phyloP scores from a whole-genome alignment of 1,140 invertebrate species.

The Drosophila lacertosa region DNA sequence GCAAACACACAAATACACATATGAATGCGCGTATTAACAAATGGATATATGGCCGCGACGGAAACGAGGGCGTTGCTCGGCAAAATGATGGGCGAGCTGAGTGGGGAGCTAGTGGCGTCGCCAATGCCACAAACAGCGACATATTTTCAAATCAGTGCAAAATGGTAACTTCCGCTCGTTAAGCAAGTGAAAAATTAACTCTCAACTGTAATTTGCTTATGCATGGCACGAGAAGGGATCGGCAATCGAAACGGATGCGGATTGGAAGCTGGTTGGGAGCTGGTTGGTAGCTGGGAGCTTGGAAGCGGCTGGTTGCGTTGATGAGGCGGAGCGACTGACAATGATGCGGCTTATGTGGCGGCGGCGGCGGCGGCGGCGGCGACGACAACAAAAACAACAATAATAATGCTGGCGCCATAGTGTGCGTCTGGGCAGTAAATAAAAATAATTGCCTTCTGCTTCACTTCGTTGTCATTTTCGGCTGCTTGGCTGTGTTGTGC shows the following conservation, averaged over 20 bases:
- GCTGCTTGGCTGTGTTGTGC: conserved; percentile 27
- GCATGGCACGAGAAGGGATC: conserved; percentile 46
- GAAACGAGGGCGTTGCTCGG: conserved; percentile 20
- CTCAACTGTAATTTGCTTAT: conserved; percentile 79
- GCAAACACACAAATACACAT: conserved; percentile 61
- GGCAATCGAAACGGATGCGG: conserved; percentile 9
- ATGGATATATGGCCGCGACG: conserved; percentile 41
- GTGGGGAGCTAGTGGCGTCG: conserved; percentile 46
- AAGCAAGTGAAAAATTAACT: conserved; percentile 83
- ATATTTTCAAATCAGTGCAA: conserved; percentile 83
- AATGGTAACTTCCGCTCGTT: conserved; percentile 83
- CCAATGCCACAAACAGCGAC: conserved; percentile 80
- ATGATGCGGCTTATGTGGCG: conserved; percentile 80
- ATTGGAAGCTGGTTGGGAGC: no score
- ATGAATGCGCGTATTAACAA: conserved; percentile 79
- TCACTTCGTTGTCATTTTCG: conserved; percentile 74
- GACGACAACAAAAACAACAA: conserved; percentile 52
- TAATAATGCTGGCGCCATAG: conserved; percentile 75
- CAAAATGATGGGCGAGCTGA: conserved; percentile 23
- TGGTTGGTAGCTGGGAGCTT: no score
- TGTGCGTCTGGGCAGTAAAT: conserved; percentile 81
- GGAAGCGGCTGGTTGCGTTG: conserved; percentile 34
- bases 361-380: conserved; percentile 45
- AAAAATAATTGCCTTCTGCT: conserved; percentile 83
- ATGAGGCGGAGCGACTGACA: conserved; percentile 65